These are phyloP conservation scores for Mactromeris polynyma DNA, from an alignment of 2,888 invertebrate species.

Conservation along the genomic window DNA sequence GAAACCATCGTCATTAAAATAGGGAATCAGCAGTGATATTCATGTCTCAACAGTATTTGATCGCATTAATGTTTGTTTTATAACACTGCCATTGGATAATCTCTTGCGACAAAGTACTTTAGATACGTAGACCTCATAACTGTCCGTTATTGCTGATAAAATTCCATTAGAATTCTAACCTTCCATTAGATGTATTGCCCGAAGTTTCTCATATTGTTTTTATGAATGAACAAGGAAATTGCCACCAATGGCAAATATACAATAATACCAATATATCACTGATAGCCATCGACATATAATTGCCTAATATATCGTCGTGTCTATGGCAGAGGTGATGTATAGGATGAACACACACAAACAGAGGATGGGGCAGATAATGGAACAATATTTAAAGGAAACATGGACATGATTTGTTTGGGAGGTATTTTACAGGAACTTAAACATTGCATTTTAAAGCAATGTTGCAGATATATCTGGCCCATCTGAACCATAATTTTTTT, in stretches of 20 bases:
- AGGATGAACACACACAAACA: background rate
- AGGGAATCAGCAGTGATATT: no score
- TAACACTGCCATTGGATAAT: background rate
- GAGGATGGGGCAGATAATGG: no score
- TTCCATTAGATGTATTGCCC: no score
- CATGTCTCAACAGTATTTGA: no score
- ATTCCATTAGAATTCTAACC: background rate
- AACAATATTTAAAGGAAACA: no score
- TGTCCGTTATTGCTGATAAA: background rate
- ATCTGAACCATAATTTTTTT: no score
- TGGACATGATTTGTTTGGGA: no score
- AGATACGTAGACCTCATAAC: background rate
- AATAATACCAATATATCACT: background rate
- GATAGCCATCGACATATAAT: background rate
- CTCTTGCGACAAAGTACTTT: background rate
- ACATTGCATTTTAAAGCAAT: no score
- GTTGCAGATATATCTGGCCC: no score
- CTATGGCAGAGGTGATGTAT: background rate
- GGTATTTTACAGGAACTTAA: no score
- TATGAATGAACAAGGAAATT: background rate
- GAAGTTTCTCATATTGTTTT: background rate
- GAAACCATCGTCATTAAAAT: no score
- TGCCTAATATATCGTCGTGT: background rate
- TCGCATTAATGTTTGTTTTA: background rate
- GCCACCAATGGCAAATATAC: background rate